Percentiles rank a stretch among this genome's conserved stretches.
Evolutionary conservation across 2,797 vertebrate species (phyloP).

Genomic region (Odontamblyopus rebecca): DNA sequence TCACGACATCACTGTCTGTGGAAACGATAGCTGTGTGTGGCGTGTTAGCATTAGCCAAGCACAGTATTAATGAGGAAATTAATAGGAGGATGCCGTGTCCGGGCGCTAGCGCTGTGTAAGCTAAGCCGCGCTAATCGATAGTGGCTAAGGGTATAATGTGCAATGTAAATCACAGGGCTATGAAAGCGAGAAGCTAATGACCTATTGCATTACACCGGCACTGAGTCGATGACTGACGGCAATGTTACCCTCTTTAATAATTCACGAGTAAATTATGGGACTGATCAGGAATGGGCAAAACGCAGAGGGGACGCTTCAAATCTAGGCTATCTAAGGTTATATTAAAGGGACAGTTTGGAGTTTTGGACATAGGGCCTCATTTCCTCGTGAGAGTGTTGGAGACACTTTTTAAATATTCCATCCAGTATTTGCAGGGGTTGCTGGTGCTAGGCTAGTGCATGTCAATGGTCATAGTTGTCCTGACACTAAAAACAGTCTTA

Average conservation of each 20-base stretch:
- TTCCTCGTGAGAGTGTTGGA: too few species aligned
- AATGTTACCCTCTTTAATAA: slow-evolving; percentile 24
- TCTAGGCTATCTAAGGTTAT: not conserved
- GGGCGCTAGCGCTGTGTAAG: slow-evolving; percentile 10
- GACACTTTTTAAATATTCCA: too few species aligned
- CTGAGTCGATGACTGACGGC: slow-evolving; percentile 25
- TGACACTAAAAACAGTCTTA: too few species aligned
- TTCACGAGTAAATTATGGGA: slow-evolving; percentile 20
- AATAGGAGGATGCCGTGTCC: slow-evolving; percentile 4
- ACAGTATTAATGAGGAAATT: slow-evolving; percentile 17
- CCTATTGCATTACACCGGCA: slow-evolving; percentile 31
- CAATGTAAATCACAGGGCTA: slow-evolving; percentile 24
- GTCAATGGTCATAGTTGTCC: too few species aligned
- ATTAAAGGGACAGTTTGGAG: too few species aligned
- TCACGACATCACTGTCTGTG: not conserved
- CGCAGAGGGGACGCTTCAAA: not conserved
- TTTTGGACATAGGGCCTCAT: too few species aligned
- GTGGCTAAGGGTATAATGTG: slow-evolving; percentile 27
- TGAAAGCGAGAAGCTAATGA: slow-evolving; percentile 38
- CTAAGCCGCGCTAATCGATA: slow-evolving; percentile 21
- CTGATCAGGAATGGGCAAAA: slow-evolving; percentile 12
- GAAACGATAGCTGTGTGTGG: not conserved
- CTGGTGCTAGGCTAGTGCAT: too few species aligned
- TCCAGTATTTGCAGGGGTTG: too few species aligned
- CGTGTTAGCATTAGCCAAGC: not conserved